These are phyloP conservation scores for Platyura marginata DNA, from an alignment of 1,140 invertebrate genomes.

Conservation along the genomic window DNA sequence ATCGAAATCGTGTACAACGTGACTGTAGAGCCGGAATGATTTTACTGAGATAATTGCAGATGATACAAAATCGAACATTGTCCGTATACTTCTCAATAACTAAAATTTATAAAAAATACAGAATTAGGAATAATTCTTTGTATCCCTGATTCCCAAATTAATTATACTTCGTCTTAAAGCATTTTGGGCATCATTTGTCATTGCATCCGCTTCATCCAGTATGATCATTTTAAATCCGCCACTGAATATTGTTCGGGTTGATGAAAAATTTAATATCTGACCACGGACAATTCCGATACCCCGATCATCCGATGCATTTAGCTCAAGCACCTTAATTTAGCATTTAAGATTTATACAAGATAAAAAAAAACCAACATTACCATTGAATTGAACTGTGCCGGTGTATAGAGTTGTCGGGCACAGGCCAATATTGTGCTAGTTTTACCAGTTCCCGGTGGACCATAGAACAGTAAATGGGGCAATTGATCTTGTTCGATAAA, in stretches of 20 bases:
- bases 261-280: slow-evolving; percentile 94
- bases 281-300: slow-evolving; percentile 94
- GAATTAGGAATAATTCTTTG: slow-evolving; percentile 3
- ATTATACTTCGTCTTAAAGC: slow-evolving; percentile 82
- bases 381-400: slow-evolving; percentile 58
- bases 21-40: slow-evolving; percentile 98
- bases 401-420: slow-evolving; percentile 81
- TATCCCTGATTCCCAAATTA: slow-evolving; percentile 3
- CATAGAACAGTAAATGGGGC: slow-evolving; percentile 95
- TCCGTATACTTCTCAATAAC: slow-evolving; percentile 99
- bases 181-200: slow-evolving; percentile 99
- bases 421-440: slow-evolving; percentile 96
- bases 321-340: slow-evolving; percentile 68
- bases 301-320: slow-evolving; percentile 98
- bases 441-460: slow-evolving; percentile 96
- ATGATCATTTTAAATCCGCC: slow-evolving; percentile 92
- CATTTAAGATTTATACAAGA: too few species aligned
- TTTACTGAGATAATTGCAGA: slow-evolving; percentile 97
- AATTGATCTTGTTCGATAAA: slow-evolving; percentile 86
- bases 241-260: slow-evolving; percentile 90
- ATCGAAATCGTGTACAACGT: slow-evolving; percentile 91
- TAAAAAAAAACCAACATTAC: too few species aligned
- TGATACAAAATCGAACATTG: slow-evolving; percentile 95
- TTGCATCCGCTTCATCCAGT: slow-evolving; percentile 98
- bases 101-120: slow-evolving; percentile 25